Evolutionary conservation across 1,140 invertebrate species (phyloP).

Genomic region (Heliconius melpomene): DNA sequence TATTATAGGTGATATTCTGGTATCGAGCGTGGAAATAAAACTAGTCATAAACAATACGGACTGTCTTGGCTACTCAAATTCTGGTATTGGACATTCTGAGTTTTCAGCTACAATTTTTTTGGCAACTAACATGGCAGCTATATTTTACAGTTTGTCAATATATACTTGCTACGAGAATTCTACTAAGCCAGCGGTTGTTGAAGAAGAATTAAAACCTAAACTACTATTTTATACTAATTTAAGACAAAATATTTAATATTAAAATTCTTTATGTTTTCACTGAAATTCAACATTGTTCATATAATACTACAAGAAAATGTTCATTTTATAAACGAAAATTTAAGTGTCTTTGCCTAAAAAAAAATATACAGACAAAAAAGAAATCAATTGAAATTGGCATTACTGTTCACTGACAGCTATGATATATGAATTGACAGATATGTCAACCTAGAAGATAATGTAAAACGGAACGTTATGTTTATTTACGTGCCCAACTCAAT

Average conservation of each 20-base stretch:
- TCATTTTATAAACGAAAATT: not conserved
- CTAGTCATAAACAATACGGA: conserved; percentile 62
- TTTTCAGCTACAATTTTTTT: conserved; percentile 55
- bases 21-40: conserved; percentile 57
- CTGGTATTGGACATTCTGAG: conserved; percentile 47
- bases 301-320: not conserved
- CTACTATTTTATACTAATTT: conserved; percentile 21
- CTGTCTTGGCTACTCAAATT: conserved; percentile 47
- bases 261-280: not conserved
- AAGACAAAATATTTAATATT: not conserved
- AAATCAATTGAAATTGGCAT: conserved; percentile 11
- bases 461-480: conserved; percentile 70
- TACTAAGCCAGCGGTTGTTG: conserved; percentile 2
- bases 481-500: conserved; percentile 77
- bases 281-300: not conserved
- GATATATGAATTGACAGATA: not conserved
- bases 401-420: conserved; percentile 17
- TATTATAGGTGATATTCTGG: conserved; percentile 48
- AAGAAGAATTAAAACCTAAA: conserved; percentile 5
- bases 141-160: conserved; percentile 52
- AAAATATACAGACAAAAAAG: not conserved
- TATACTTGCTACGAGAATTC: conserved; percentile 42
- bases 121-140: conserved; percentile 45
- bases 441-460: conserved; percentile 13
- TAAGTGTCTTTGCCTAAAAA: not conserved